These are phyloP conservation scores for Drosophila paranaensis DNA, from an alignment of 2,888 invertebrate genomes.

Conservation along the genomic window DNA sequence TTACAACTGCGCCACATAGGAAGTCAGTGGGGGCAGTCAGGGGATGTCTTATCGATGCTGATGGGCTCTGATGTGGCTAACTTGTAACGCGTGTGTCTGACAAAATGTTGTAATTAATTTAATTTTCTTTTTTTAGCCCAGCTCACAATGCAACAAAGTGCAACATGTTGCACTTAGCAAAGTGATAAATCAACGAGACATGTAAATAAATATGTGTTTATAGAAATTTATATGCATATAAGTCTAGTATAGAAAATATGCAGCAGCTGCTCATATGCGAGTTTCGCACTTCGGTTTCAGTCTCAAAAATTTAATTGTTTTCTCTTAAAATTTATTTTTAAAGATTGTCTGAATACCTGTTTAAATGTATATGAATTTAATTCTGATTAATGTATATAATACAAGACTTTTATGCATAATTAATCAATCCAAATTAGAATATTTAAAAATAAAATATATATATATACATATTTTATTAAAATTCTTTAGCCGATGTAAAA, in stretches of 20 bases:
- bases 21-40: neutral
- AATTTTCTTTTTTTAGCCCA: conserved; percentile 22
- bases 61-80: conserved; percentile 66
- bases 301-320: too few species aligned
- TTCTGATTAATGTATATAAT: too few species aligned
- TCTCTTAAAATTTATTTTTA: too few species aligned
- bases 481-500: too few species aligned
- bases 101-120: conserved; percentile 80
- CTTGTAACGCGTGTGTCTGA: conserved; percentile 75
- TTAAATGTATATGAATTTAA: too few species aligned
- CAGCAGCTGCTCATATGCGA: neutral
- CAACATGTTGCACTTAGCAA: conserved; percentile 61
- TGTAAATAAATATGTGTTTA: conserved; percentile 3
- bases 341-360: too few species aligned
- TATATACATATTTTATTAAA: too few species aligned
- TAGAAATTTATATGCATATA: neutral
- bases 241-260: neutral
- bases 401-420: too few species aligned
- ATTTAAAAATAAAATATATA: too few species aligned
- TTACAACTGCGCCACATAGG: conserved; percentile 33
- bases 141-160: conserved; percentile 49
- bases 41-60: conserved; percentile 39
- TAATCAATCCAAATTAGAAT: too few species aligned
- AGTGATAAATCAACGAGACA: conserved; percentile 52
- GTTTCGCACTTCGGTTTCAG: too few species aligned